Evolutionary conservation across 2,888 invertebrate genomes (phyloP).

Genomic region (Vannuccia rotundouncinata): DNA sequence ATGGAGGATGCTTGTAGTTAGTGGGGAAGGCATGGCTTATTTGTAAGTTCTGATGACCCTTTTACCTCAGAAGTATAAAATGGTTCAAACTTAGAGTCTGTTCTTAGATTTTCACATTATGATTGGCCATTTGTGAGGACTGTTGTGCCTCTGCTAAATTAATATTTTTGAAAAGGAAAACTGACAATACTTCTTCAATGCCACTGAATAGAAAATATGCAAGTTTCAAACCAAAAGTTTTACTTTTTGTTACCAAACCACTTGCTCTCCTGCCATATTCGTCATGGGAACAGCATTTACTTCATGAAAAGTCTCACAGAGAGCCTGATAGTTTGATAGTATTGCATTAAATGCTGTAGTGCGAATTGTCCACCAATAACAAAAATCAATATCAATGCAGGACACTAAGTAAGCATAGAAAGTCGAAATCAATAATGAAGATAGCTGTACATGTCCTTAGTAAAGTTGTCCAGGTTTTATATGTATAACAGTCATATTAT

Average conservation of each 20-base stretch:
- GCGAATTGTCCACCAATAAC: neutral
- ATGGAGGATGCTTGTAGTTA: neutral
- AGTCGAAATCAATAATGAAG: too few relatives aligned
- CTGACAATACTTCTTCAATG: neutral
- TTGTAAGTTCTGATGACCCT: constrained; percentile 8
- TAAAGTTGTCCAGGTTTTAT: too few relatives aligned
- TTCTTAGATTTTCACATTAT: neutral
- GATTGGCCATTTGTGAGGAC: neutral
- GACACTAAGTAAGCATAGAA: too few relatives aligned
- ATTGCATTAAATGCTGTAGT: neutral
- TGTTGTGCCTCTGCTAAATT: neutral
- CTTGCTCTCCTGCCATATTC: neutral
- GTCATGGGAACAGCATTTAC: neutral
- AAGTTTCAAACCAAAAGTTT: neutral
- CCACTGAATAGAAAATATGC: neutral
- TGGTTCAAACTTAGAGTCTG: neutral
- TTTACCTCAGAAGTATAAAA: neutral
- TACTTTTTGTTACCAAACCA: neutral
- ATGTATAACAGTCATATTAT: too few relatives aligned
- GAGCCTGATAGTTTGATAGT: neutral
- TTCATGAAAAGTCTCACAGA: neutral
- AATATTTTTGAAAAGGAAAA: neutral
- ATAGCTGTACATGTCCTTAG: too few relatives aligned
- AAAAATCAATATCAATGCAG: too few relatives aligned
- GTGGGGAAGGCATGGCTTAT: constrained; percentile 3